Evolutionary conservation across 2,888 invertebrate species (phyloP).

Genomic region (Drosophila percnosoma): DNA sequence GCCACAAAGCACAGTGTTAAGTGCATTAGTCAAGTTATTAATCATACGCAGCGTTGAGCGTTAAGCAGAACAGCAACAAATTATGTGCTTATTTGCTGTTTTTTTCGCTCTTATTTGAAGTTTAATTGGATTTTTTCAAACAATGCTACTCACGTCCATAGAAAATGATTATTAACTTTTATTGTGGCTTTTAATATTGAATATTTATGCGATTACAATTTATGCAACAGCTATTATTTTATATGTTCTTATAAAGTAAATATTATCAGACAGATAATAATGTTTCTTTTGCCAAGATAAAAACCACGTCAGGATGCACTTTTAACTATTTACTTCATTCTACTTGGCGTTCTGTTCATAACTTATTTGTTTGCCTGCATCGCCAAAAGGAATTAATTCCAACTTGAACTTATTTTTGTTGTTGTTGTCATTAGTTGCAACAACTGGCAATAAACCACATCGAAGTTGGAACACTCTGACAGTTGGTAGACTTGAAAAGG

Average conservation of each 20-base stretch:
- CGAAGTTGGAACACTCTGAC: slow-evolving; percentile 4
- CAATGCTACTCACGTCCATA: not conserved
- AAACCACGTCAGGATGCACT: not conserved
- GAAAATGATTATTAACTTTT: not conserved
- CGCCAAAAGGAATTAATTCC: slow-evolving; percentile 19
- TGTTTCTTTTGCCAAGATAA: not conserved
- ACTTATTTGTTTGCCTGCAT: slow-evolving; percentile 35
- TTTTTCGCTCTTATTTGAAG: not conserved
- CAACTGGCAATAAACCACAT: slow-evolving; percentile 12
- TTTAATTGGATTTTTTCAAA: slow-evolving; percentile 1
- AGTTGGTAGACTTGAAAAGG: slow-evolving; percentile 20
- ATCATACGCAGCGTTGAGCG: slow-evolving; percentile 55
- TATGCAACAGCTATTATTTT: not conserved
- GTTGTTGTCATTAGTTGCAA: slow-evolving; percentile 24
- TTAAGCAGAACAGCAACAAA: slow-evolving; percentile 9
- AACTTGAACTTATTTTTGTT: slow-evolving; percentile 1
- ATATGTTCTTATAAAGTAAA: not conserved
- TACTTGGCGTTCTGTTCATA: not conserved
- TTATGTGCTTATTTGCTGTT: not conserved
- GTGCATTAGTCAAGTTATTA: slow-evolving; percentile 68
- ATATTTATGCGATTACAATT: not conserved
- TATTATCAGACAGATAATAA: not conserved
- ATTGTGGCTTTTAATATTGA: not conserved
- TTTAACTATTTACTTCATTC: not conserved
- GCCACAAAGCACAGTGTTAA: slow-evolving; percentile 33